These are phyloP conservation scores for Etheostoma nigrum DNA, from an alignment of 2,797 vertebrate species.

Conservation along the genomic window DNA sequence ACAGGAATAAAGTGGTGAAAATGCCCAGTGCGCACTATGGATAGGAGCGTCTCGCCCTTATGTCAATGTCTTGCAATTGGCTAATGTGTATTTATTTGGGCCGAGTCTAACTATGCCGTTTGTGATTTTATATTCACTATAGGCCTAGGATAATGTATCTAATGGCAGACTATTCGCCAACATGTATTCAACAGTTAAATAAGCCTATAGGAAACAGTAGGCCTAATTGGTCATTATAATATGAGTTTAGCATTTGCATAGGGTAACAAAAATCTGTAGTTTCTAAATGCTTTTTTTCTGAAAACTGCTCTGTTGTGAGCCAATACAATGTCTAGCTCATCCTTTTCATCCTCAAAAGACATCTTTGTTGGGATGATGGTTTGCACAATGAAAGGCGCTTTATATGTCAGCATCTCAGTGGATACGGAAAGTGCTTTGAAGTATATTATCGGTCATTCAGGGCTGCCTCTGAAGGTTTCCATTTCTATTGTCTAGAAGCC, in stretches of 20 bases:
- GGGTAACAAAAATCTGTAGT: conserved; percentile 1
- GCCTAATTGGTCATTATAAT: not conserved
- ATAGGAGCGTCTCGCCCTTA: conserved; percentile 63
- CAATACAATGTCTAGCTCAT: conserved; percentile 21
- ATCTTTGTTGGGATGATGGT: conserved; percentile 45
- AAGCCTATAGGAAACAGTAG: not conserved
- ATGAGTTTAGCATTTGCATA: conserved; percentile 17
- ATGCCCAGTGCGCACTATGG: conserved; percentile 61
- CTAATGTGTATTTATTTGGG: conserved; percentile 51
- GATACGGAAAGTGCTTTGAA: conserved; percentile 85
- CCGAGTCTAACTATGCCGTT: conserved; percentile 19
- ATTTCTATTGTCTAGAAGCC: conserved; percentile 81
- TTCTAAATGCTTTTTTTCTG: conserved; percentile 1
- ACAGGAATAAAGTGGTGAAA: conserved; percentile 56
- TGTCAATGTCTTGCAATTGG: conserved; percentile 38
- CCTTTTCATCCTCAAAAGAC: conserved; percentile 22
- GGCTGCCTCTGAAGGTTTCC: conserved; percentile 78
- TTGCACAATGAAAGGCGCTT: conserved; percentile 71
- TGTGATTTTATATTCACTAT: conserved; percentile 21
- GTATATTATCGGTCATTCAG: conserved; percentile 84
- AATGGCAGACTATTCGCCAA: not conserved
- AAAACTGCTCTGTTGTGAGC: conserved; percentile 6
- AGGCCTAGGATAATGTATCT: not conserved
- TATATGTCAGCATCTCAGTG: conserved; percentile 78
- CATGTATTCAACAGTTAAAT: conserved; percentile 5